These are phyloP conservation scores for Leucoma salicis DNA, from an alignment of 2,888 invertebrate species.

Conservation along the genomic window DNA sequence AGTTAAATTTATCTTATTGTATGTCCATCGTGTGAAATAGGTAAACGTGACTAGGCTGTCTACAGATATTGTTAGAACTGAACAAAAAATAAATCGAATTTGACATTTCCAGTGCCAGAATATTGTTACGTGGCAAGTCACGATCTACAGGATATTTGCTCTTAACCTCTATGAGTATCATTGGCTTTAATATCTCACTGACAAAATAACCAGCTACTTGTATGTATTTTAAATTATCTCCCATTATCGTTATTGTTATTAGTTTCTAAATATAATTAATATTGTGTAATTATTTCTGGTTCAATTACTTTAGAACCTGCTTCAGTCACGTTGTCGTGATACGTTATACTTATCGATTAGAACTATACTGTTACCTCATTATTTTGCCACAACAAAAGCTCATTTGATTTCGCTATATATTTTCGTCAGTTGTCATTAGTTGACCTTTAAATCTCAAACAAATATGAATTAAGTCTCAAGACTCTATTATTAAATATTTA, in stretches of 20 bases:
- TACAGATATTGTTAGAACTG: background rate
- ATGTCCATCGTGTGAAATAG: background rate
- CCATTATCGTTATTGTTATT: constrained; percentile 19
- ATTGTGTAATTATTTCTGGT: constrained; percentile 40
- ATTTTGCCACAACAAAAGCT: constrained; percentile 24
- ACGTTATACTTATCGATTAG: constrained; percentile 41
- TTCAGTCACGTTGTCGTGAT: constrained; percentile 48
- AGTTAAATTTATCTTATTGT: background rate
- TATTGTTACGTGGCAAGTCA: background rate
- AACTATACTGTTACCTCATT: constrained; percentile 36
- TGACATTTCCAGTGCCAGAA: background rate
- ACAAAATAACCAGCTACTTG: background rate
- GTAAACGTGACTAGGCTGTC: constrained; percentile 1
- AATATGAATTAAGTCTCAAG: background rate
- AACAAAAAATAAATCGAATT: background rate
- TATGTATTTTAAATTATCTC: constrained; percentile 24
- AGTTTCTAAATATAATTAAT: constrained; percentile 37
- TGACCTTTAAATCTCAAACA: background rate
- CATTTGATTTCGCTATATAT: constrained; percentile 25
- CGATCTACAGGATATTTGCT: background rate
- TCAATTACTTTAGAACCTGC: constrained; percentile 35
- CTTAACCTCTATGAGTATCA: background rate
- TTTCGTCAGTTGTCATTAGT: constrained; percentile 22
- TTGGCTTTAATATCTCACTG: background rate
- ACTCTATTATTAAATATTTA: background rate